Base-by-base conservation (phyloP, 2,797 vertebrate genomes). In the Sus cebifrons region DNA sequence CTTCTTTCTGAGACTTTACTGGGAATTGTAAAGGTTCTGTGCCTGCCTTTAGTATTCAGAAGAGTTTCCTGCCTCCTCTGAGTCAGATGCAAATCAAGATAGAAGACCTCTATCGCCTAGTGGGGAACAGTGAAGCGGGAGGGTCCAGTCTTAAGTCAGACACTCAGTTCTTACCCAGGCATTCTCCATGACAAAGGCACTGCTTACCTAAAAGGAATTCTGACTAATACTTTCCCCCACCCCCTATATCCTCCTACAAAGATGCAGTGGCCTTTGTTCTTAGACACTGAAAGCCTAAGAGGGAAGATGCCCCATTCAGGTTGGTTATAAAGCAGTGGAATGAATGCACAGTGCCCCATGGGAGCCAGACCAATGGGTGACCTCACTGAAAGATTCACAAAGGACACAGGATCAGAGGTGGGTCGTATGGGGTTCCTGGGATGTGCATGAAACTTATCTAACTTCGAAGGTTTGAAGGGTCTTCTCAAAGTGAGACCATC, bases 71-170 rank as follows among this genome's bases (percentile, higher is more conserved):
- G 44, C 8, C 17, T 82, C 21, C 60, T 62, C 25, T 54, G 11
- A 79, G 25, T 15, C 36, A 40, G 52, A 16, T 14, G 20, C 18
- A 49, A 27, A 58, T n/a, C 44, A 71, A 36, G 23, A 27, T 3
- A 17, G 49, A 70, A 4, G 16, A n/a, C n/a, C n/a, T 62, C 83
- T 36, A n/a, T 60, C 68, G 36, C 4, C 1, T 12, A 5, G 17
- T 8, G 21, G 17, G 18, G 1, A 3, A 3, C 11, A 12, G 32
- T 3, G n/a, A 18, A 18, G 9, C 60, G 29, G 10, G 2, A 32
- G 18, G 23, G 14, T 17, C 16, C 44, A 6, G 1, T 52, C 21
- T 21, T 68, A 2, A 25, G 17, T 77, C 15, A 58, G 29, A 27
- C 3, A 15, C 27, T 64, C 15, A 58, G 68, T 44, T 91, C 58